Percentiles rank a stretch among this genome's conserved stretches.
phyloP scores from a whole-genome alignment of 2,113 vertebrate species.

The Capreolus pygargus region DNA sequence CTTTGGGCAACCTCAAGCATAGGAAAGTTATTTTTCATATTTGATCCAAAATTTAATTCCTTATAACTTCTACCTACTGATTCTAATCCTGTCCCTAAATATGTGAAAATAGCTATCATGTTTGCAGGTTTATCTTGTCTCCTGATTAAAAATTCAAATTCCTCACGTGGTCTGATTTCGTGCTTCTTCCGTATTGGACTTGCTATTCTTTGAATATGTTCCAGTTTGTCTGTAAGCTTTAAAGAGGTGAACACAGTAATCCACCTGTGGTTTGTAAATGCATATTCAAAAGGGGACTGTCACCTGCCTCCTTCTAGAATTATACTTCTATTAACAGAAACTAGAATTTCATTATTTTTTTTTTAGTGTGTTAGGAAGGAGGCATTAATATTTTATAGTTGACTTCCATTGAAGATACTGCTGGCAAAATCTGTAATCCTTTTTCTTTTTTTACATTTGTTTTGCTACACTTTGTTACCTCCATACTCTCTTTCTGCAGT shows the following conservation, averaged over 20 bases:
- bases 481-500: background rate
- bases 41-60: background rate
- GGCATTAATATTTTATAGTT: background rate
- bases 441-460: background rate
- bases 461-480: background rate
- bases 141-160: background rate
- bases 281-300: background rate
- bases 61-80: background rate
- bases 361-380: background rate
- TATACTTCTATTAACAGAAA: background rate
- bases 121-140: conserved; percentile 20
- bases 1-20: background rate
- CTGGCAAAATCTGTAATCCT: background rate
- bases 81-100: background rate
- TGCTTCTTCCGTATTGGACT: background rate
- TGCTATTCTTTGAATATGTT: background rate
- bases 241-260: background rate
- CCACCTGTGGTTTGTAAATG: background rate
- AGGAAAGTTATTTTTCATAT: background rate
- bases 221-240: background rate
- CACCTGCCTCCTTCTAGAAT: background rate
- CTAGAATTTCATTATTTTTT: background rate
- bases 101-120: background rate
- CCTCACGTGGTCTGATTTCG: background rate
- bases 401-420: background rate